phyloP scores from a whole-genome alignment of 2,888 invertebrate species.

The Mythimna lalbum region DNA sequence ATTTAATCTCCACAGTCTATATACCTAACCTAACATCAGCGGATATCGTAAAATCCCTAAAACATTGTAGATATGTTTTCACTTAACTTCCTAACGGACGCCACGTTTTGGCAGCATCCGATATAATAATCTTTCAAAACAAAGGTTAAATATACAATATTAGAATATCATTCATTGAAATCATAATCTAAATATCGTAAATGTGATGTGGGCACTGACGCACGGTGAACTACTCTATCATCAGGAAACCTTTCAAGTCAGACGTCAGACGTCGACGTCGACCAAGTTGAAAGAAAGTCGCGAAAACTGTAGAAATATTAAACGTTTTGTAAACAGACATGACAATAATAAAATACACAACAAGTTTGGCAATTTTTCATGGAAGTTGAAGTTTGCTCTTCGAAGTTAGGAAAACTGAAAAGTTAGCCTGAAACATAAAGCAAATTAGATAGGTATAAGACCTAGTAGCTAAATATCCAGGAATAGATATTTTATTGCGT shows the following conservation, averaged over 20 bases:
- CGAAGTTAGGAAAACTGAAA: neutral
- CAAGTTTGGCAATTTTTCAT: conserved; percentile 2
- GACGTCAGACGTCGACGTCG: conserved; percentile 51
- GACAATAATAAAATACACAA: conserved; percentile 1
- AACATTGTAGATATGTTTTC: conserved; percentile 76
- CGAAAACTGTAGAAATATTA: conserved; percentile 23
- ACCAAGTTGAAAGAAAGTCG: conserved; percentile 48
- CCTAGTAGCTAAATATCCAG: no score
- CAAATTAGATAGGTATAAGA: no score
- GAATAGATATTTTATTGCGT: neutral
- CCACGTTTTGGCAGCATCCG: conserved; percentile 85
- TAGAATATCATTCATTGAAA: conserved; percentile 66
- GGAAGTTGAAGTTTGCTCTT: neutral
- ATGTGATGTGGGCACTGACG: conserved; percentile 62
- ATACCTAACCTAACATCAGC: conserved; percentile 62
- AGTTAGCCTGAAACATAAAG: no score
- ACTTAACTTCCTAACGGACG: conserved; percentile 74
- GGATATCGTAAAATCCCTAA: conserved; percentile 69
- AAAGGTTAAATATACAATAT: conserved; percentile 73
- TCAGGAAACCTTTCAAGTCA: conserved; percentile 49
- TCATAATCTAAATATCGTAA: conserved; percentile 69
- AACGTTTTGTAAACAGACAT: conserved; percentile 10
- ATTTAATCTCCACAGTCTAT: conserved; percentile 27
- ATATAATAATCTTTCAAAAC: conserved; percentile 80
- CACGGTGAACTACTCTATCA: conserved; percentile 58